phyloP scores from a whole-genome alignment of 2,888 invertebrate genomes.

The Dromius quadrimaculatus region DNA sequence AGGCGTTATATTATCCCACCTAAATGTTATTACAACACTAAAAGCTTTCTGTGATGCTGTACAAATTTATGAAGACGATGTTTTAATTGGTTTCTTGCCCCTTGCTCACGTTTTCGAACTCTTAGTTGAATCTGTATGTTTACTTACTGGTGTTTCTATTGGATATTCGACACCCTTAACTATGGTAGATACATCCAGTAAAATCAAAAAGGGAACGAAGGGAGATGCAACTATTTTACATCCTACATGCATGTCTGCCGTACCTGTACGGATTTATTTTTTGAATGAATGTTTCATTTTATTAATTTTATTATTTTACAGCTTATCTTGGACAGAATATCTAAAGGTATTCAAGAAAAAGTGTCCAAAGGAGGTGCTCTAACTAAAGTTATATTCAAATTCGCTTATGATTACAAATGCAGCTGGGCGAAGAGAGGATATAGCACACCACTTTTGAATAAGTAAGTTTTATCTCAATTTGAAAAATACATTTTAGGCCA shows the following conservation, averaged over 20 bases:
- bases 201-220: conserved; percentile 93
- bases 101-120: conserved; percentile 97
- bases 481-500: not conserved
- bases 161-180: conserved; percentile 97
- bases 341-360: conserved; percentile 96
- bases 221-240: conserved; percentile 93
- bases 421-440: conserved; percentile 87
- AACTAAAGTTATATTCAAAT: conserved; percentile 88
- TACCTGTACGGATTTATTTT: conserved; percentile 78
- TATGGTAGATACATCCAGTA: conserved; percentile 91
- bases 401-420: conserved; percentile 94
- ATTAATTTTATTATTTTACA: conserved; percentile 63
- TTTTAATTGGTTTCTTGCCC: conserved; percentile 95
- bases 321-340: conserved; percentile 97
- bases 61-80: conserved; percentile 78
- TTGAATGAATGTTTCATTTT: not conserved
- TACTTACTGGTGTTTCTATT: conserved; percentile 89
- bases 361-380: conserved; percentile 85
- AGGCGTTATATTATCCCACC: conserved; percentile 86
- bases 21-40: conserved; percentile 84
- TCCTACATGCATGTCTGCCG: conserved; percentile 96
- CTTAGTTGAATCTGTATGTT: conserved; percentile 88
- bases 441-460: conserved; percentile 82
- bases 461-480: conserved; percentile 64
- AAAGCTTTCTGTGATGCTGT: conserved; percentile 85